Base-by-base conservation (phyloP, 1,140 invertebrate genomes). In the Bombus consobrinus region DNA sequence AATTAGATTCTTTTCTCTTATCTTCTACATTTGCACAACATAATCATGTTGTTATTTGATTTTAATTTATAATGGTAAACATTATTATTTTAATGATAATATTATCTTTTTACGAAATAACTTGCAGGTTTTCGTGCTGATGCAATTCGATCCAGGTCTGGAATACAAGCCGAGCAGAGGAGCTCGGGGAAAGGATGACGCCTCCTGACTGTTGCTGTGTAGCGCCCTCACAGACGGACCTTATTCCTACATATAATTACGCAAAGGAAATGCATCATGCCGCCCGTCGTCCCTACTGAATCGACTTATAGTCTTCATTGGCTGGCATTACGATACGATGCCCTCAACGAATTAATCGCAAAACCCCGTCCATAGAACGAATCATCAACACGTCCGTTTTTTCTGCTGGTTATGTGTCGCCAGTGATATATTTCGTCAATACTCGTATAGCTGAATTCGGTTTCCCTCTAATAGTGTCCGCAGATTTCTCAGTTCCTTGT, bases 121-220 rank as follows among this genome's bases (percentile, higher is more conserved):
- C 41, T 9, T 12, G 12, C 90, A 99, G 98, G 98, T 99, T 93
- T 99, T 99, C 96, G 98, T 99, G 91, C 96, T 99, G 95, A 98
- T 99, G 98, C 98, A 99, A 96, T 99, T 99, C 95, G 98, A 99
- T 96, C 98, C 98, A 81, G 98, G 98, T 93, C 96, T 99, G 91
- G 98, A 99, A 95, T 99, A 99, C 96, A 98, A 98, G 93, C 98
- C 98, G 93, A 97, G 97, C 92, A 96, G 97, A 93, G 97, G 98
- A 88, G 96, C 97, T 68, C 94, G 95, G 66, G 95, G 95, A 41
- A 98, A 98, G 94, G 98, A 98, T 95, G 98, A 98, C 95, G 98
- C 98, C 95, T 99, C 98, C 97, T 99, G 98, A 99, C 98, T 99
- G 97, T 97, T 99, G 97, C 97, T 99, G 96, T 99, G 98, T 98